Evolutionary conservation across 2,888 invertebrate species (phyloP).

Genomic region (Therioaphis trifolii): DNA sequence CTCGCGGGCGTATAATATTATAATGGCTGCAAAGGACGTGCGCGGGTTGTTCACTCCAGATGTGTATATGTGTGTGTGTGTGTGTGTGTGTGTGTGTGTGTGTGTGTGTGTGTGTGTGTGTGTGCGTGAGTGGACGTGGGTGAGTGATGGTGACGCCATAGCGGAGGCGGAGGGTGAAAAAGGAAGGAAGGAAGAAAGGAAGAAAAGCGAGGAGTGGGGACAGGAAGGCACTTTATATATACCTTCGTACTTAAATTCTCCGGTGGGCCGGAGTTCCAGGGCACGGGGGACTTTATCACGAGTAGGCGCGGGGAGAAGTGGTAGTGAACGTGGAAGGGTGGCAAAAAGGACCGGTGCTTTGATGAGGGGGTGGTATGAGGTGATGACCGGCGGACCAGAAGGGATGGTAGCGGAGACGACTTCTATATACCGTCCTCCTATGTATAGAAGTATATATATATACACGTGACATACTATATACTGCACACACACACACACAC

Average conservation of each 20-base stretch:
- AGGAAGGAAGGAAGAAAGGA: not conserved
- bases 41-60: not conserved
- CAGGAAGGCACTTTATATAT: constrained; percentile 11
- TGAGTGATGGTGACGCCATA: not conserved
- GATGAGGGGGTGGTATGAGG: too few relatives aligned
- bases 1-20: constrained; percentile 21
- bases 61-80: not conserved
- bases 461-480: too few relatives aligned
- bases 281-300: not conserved
- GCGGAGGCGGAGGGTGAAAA: not conserved
- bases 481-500: too few relatives aligned
- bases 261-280: not conserved
- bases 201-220: not conserved
- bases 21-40: not conserved
- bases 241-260: too few relatives aligned
- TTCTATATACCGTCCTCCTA: too few relatives aligned
- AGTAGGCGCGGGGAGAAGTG: not conserved
- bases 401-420: too few relatives aligned
- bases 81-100: not conserved
- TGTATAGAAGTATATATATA: too few relatives aligned
- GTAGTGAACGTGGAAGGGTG: not conserved
- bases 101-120: too few relatives aligned
- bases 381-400: too few relatives aligned
- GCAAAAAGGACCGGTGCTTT: too few relatives aligned
- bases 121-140: not conserved